These are phyloP conservation scores for Macquaria ambigua DNA, from an alignment of 2,113 vertebrate species.

Conservation along the genomic window DNA sequence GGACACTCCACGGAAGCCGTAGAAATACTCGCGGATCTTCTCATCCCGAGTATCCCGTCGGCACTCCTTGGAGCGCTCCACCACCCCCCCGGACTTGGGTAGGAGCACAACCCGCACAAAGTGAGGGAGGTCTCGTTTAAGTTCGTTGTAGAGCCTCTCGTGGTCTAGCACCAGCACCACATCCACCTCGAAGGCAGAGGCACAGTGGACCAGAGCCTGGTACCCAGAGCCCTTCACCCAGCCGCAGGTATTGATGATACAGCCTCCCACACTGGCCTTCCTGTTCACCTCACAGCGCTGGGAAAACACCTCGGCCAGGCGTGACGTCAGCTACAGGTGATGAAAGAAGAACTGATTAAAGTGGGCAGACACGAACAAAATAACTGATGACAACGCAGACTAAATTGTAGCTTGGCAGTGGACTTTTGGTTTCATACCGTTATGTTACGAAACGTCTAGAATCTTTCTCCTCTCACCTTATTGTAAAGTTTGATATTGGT, in stretches of 20 bases:
- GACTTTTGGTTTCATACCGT: not conserved
- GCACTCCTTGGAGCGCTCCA: slow-evolving; percentile 97
- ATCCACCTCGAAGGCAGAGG: slow-evolving; percentile 97
- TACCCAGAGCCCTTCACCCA: slow-evolving; percentile 99
- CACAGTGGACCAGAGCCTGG: slow-evolving; percentile 96
- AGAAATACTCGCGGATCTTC: slow-evolving; percentile 97
- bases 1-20: slow-evolving; percentile 92
- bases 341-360: not conserved
- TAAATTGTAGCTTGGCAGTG: not conserved
- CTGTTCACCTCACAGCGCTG: slow-evolving; percentile 97
- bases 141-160: slow-evolving; percentile 96
- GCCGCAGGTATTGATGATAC: slow-evolving; percentile 98
- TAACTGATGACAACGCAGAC: not conserved
- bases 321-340: slow-evolving; percentile 89
- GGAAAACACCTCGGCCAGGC: slow-evolving; percentile 95
- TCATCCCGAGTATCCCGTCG: slow-evolving; percentile 93
- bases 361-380: not conserved
- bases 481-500: slow-evolving; percentile 99
- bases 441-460: not conserved
- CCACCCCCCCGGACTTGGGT: slow-evolving; percentile 95
- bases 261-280: slow-evolving; percentile 94
- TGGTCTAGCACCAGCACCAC: slow-evolving; percentile 98
- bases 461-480: slow-evolving; percentile 85
- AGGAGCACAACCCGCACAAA: slow-evolving; percentile 95
- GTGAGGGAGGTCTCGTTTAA: slow-evolving; percentile 96